Base-by-base conservation (phyloP, 2,888 invertebrate genomes). In the Timema cristinae region DNA sequence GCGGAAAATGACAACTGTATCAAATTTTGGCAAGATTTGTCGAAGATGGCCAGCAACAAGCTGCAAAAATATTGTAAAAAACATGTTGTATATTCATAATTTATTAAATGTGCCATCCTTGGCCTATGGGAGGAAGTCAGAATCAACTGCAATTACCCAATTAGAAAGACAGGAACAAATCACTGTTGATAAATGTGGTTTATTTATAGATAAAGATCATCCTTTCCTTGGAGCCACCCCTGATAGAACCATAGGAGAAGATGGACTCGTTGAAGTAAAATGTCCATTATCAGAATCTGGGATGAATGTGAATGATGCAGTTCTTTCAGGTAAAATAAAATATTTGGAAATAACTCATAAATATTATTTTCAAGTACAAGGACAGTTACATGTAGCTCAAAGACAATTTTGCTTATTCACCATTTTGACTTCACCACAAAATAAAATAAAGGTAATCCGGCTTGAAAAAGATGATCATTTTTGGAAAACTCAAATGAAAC, bases 141-240 rank as follows among this genome's bases (percentile, higher is more conserved):
- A 76, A 61, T 9, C 50, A 59, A 52, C 9, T 10, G 77, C 77
- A 1, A 75, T 68, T 50, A 52, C 69, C 11, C 67, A 72, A 47
- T 72, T 76, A 51, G 68, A 72, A 50, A 71, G 72, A n/a, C 50
- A 47, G 54, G 16, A 69, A 32, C 72, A 69, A 6, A 71, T 76
- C 59, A 68, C 73, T 10, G 75, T 77, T 11, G 54, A 54, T 4
- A 50, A 63, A 5, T 77, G 78, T 68, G 79, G 78, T 15, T 73
- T 78, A 48, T 77, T 78, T 71, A 75, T 78, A 48, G 78, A 78
- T 72, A 48, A 66, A 48, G 69, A 77, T 48, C 48, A 68, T n/a
- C 72, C 56, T 10, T 71, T 51, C 67, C 71, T 77, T 8, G 77
- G 76, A 7, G 77, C 77, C 67, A 74, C 75, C 52, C 76, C 77